phyloP scores from a whole-genome alignment of 2,888 invertebrate species.

The Caenorhabditis panamensis region DNA sequence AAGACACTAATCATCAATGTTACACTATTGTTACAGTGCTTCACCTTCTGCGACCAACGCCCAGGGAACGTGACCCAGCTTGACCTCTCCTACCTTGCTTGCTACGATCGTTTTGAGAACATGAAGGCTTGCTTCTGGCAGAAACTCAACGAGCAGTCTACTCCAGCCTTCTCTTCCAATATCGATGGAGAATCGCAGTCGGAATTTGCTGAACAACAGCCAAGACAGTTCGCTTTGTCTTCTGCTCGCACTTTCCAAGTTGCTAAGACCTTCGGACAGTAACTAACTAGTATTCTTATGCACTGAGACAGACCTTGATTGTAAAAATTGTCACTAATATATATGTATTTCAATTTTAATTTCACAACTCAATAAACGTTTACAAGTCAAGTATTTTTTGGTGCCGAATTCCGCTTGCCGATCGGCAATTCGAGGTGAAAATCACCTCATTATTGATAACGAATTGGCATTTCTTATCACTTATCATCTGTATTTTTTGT shows the following conservation, averaged over 20 bases:
- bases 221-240: conserved; percentile 46
- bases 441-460: too few relatives aligned
- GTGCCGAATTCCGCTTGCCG: too few relatives aligned
- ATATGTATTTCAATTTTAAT: neutral
- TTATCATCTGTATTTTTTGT: neutral
- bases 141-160: conserved; percentile 55
- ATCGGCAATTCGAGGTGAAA: too few relatives aligned
- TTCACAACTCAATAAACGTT: neutral
- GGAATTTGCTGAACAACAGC: conserved; percentile 39
- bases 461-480: neutral
- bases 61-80: conserved; percentile 76
- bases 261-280: conserved; percentile 63
- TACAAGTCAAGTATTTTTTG: too few relatives aligned
- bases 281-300: conserved; percentile 28
- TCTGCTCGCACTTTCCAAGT: conserved; percentile 49
- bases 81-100: conserved; percentile 72
- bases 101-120: conserved; percentile 75
- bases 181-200: conserved; percentile 38
- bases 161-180: conserved; percentile 61
- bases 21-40: conserved; percentile 59
- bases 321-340: conserved; percentile 41
- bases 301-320: conserved; percentile 47
- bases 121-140: conserved; percentile 77
- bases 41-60: conserved; percentile 76
- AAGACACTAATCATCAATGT: neutral